Evolutionary conservation across 2,888 invertebrate species (phyloP).

Genomic region (Steromphala cineraria): DNA sequence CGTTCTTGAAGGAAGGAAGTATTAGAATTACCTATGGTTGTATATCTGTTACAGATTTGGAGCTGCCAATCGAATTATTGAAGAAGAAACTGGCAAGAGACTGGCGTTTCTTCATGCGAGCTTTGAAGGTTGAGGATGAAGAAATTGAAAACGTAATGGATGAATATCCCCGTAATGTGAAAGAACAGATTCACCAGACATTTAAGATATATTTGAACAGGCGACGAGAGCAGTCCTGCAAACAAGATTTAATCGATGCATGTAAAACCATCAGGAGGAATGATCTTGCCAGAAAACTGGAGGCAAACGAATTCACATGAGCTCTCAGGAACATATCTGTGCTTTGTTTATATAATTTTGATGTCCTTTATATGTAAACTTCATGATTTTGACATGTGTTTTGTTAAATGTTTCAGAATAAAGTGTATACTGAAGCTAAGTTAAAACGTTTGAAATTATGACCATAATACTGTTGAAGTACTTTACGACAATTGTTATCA

Average conservation of each 20-base stretch:
- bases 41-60: neutral
- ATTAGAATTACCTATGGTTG: too few relatives aligned
- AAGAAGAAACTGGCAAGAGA: conserved; percentile 26
- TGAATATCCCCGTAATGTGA: conserved; percentile 45
- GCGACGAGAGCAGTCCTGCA: conserved; percentile 42
- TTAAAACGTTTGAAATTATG: too few relatives aligned
- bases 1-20: too few relatives aligned
- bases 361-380: too few relatives aligned
- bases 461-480: too few relatives aligned
- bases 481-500: too few relatives aligned
- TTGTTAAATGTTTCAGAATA: too few relatives aligned
- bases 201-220: conserved; percentile 46
- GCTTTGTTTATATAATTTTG: too few relatives aligned
- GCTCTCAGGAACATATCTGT: neutral
- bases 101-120: conserved; percentile 57
- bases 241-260: conserved; percentile 41
- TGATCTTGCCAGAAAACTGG: conserved; percentile 9
- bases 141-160: conserved; percentile 46
- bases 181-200: conserved; percentile 55
- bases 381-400: too few relatives aligned
- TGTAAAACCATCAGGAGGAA: neutral
- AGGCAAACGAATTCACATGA: neutral
- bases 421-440: too few relatives aligned
- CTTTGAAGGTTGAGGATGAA: conserved; percentile 47
- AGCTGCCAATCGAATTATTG: neutral